Evolutionary conservation across 1,140 invertebrate genomes (phyloP).

Genomic region (Drosophila littoralis): DNA sequence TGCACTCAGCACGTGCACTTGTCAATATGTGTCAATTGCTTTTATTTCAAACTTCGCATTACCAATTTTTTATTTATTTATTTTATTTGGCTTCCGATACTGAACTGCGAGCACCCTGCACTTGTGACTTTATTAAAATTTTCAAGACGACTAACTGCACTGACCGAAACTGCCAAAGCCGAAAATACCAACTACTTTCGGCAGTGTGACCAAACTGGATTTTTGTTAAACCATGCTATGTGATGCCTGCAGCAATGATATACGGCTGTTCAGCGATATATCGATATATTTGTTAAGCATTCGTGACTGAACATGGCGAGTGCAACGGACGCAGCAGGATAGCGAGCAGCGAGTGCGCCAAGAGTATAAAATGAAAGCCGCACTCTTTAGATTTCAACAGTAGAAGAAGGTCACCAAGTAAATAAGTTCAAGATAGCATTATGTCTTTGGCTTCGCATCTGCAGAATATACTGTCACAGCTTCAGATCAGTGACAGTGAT

Average conservation of each 20-base stretch:
- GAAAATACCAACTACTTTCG: slow-evolving; percentile 9
- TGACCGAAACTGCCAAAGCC: slow-evolving; percentile 7
- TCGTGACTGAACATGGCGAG: neutral
- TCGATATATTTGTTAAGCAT: neutral
- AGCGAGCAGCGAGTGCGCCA: neutral
- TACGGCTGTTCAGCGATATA: slow-evolving; percentile 3
- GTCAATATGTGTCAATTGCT: slow-evolving; percentile 22
- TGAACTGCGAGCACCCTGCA: slow-evolving; percentile 7
- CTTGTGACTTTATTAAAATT: slow-evolving; percentile 41
- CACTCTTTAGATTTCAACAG: neutral
- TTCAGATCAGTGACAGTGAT: slow-evolving; percentile 18
- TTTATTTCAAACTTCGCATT: slow-evolving; percentile 23
- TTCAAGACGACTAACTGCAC: slow-evolving; percentile 40
- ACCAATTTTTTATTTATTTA: slow-evolving; percentile 44
- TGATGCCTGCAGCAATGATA: neutral
- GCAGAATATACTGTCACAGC: slow-evolving; percentile 10
- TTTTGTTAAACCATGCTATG: neutral
- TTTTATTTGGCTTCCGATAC: slow-evolving; percentile 37
- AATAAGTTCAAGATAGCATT: neutral
- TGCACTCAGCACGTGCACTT: slow-evolving; percentile 31
- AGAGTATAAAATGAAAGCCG: neutral
- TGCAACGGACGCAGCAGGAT: neutral
- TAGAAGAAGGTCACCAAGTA: neutral
- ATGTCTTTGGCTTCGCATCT: slow-evolving; percentile 15
- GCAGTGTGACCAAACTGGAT: slow-evolving; percentile 4